Percentiles rank a stretch among this genome's conserved stretches.
Conservation (phyloP, 2,888 invertebrate species). For the Troides helena region DNA sequence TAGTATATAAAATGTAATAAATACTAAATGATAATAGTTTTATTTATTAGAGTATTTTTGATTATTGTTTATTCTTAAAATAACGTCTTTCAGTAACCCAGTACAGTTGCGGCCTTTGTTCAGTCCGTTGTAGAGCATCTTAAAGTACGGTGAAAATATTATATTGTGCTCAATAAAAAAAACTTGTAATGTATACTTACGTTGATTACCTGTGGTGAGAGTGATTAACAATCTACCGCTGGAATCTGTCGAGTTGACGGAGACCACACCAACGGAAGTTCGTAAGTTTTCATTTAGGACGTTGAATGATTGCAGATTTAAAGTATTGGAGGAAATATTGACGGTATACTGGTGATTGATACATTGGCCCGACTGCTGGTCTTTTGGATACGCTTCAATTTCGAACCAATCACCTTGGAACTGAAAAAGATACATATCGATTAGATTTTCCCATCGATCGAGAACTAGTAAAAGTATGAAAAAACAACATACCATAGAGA, state of each 20-base stretch:
- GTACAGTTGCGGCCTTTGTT: too few relatives aligned
- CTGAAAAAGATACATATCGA: conserved; percentile 38
- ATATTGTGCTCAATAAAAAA: too few relatives aligned
- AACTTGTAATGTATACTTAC: conserved; percentile 36
- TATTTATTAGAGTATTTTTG: too few relatives aligned
- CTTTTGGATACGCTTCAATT: conserved; percentile 55
- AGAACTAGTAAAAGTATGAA: too few relatives aligned
- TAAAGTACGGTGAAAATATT: too few relatives aligned
- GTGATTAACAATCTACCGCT: conserved; percentile 48
- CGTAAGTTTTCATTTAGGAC: conserved; percentile 44
- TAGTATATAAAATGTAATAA: too few relatives aligned
- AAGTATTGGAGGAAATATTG: conserved; percentile 34
- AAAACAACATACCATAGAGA: too few relatives aligned
- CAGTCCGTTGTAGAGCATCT: too few relatives aligned
- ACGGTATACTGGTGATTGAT: conserved; percentile 44
- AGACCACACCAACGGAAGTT: conserved; percentile 38
- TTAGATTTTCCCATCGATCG: too few relatives aligned
- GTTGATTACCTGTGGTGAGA: conserved; percentile 37
- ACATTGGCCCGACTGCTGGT: conserved; percentile 49
- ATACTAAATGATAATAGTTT: too few relatives aligned
- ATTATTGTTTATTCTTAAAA: too few relatives aligned
- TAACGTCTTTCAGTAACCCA: too few relatives aligned
- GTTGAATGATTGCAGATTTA: conserved; percentile 44
- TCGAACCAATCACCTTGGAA: conserved; percentile 59
- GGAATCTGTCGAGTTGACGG: conserved; percentile 37